Evolutionary conservation across 1,140 invertebrate species (phyloP), one percentile per base, ranked within the genome.

Genomic region (Papilio xuthus): DNA sequence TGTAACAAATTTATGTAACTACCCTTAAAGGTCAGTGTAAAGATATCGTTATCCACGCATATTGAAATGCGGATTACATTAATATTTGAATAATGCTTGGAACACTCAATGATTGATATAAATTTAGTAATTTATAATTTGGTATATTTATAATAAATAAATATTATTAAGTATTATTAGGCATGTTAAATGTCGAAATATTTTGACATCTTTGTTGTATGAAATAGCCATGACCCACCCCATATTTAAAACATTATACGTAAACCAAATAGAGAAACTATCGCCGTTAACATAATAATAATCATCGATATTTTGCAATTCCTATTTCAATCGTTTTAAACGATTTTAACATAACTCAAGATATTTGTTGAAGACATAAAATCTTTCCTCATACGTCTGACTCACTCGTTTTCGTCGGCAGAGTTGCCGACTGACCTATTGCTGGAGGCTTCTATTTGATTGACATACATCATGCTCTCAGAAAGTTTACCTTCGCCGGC

Each of bases 1-100:
- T 67, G 60, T 67, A 67, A 67, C 26, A 28, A 28, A 28, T 32
- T 23, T 60, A 67, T 23, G 60, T 32, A 67, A 67, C 60, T 13
- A 67, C 60, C 10, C 60, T 67, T 28, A 67, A 67, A 67, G 60
- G 60, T 67, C 60, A 67, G 60, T 56, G 15, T 67, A 67, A 67
- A 32, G 13, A 15, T 18, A 26, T 28, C 10, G 56, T 60, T 23
- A 56, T 23, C 8, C 9, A 10, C 10, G n/a, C 56, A 67, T 67
- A 4, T 67, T 28, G 60, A 67, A 67, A 67, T 67, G 13, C 60
- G 26, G 26, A 67, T 67, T 28, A 6, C 6, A 63, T 20, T n/a
- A 53, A 20, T 56, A 10, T 56, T 56, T 56, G 8, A 20, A n/a
- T 56, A 18, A 20, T 53, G 2, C 8, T 60, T 67, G 13, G 15